Percentiles rank a stretch among this genome's conserved stretches.
Conservation (phyloP, 1,140 invertebrate genomes). For the Cotesia glomerata region DNA sequence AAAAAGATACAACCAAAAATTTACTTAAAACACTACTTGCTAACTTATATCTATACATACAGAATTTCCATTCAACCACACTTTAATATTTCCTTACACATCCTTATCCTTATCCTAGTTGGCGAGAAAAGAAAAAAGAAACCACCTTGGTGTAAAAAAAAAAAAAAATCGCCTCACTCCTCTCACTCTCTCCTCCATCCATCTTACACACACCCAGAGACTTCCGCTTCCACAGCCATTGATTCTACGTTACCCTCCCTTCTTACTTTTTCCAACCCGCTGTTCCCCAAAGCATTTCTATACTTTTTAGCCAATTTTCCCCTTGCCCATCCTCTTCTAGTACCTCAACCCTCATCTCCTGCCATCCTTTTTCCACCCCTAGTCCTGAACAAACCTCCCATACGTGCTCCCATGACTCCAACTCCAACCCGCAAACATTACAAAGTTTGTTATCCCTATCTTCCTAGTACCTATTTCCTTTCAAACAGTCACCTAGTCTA, state of each 20-base stretch:
- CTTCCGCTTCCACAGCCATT: background rate
- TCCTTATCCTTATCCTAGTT: too few relatives aligned
- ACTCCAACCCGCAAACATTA: background rate
- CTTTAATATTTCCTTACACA: too few relatives aligned
- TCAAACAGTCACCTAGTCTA: background rate
- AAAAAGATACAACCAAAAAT: too few relatives aligned
- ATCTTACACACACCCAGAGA: too few relatives aligned
- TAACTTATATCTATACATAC: too few relatives aligned
- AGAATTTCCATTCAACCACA: too few relatives aligned
- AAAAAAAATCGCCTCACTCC: too few relatives aligned
- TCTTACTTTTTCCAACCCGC: background rate
- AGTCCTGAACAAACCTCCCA: conserved; percentile 4
- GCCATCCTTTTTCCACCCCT: background rate
- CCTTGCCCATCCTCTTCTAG: background rate
- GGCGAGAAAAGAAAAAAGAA: too few relatives aligned
- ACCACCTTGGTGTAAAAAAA: too few relatives aligned
- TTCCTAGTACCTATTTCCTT: background rate
- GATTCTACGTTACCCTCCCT: background rate
- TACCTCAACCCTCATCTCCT: background rate
- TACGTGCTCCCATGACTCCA: conserved; percentile 15
- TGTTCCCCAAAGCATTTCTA: background rate
- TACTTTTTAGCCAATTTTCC: background rate
- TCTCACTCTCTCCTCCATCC: too few relatives aligned
- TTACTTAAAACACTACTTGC: too few relatives aligned
- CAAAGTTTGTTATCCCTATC: background rate